Evolutionary conservation across 2,888 invertebrate species (phyloP).

Genomic region (Plemyria rubiginata): DNA sequence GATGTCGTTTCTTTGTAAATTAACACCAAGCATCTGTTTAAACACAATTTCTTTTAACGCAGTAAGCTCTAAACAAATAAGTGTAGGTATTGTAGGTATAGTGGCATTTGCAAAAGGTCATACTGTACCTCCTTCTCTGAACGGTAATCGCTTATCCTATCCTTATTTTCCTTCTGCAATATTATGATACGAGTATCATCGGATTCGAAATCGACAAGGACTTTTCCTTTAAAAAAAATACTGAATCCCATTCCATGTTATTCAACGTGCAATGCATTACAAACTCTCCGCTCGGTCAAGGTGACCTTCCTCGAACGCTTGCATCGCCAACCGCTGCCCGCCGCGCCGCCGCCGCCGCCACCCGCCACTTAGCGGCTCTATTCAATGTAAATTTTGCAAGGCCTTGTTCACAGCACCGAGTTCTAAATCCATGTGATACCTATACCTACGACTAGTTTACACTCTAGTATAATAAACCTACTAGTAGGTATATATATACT

Average conservation of each 20-base stretch:
- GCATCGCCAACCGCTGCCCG: slow-evolving; percentile 63
- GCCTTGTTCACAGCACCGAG: slow-evolving; percentile 58
- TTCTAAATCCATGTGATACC: slow-evolving; percentile 52
- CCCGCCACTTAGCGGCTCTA: slow-evolving; percentile 63
- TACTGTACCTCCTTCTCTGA: neutral
- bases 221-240: slow-evolving; percentile 38
- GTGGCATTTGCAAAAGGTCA: slow-evolving; percentile 7
- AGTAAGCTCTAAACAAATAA: slow-evolving; percentile 10
- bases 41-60: slow-evolving; percentile 10
- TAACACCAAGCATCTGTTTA: slow-evolving; percentile 24
- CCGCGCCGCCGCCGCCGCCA: slow-evolving; percentile 50
- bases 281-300: slow-evolving; percentile 70
- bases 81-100: slow-evolving; percentile 11
- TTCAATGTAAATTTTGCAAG: slow-evolving; percentile 78
- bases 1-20: slow-evolving; percentile 38
- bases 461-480: slow-evolving; percentile 7
- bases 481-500: neutral
- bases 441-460: slow-evolving; percentile 29
- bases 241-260: slow-evolving; percentile 45
- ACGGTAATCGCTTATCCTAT: slow-evolving; percentile 5
- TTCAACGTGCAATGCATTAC: slow-evolving; percentile 48
- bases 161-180: slow-evolving; percentile 4
- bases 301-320: slow-evolving; percentile 75
- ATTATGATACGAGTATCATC: slow-evolving; percentile 8
- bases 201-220: slow-evolving; percentile 36